Base-by-base conservation (phyloP, 2,888 invertebrate species). In the Rhabditophanes sp. region DNA sequence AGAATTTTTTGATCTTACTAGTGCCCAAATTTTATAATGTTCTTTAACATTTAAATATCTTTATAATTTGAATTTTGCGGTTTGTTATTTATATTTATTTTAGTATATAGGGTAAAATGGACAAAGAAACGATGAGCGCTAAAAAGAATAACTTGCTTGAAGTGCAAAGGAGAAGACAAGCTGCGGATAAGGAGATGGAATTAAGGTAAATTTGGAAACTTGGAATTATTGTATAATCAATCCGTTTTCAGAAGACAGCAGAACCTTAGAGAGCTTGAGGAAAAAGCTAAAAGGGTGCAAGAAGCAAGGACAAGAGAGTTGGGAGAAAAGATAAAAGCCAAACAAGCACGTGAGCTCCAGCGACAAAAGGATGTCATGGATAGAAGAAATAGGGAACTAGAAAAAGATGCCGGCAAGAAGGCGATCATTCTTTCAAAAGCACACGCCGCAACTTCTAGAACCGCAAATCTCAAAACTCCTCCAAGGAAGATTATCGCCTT, bases 401-500 rank as follows among this genome's bases (percentile, higher is more conserved):
- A 50, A 20, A 11, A 31, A 39, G 32, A 30, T 40, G 3, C 23
- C 20, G 6, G 16, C 18, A 17, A 32, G n/a, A 46, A 44, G 17
- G 33, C 31, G 22, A 35, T 43, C 19, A 45, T 53, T 28, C 41
- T 58, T 18, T 45, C 47, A 4, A 45, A 47, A 14, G 46, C 52
- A 8, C 58, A 58, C 37, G 47, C 43, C n/a, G 41, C 40, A 9
- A 41, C 56, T 9, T 58, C 58, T n/a, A 44, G 58, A 16, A 47
- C 44, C 6, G 50, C 48, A 3, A 40, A 43, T 8, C 26, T 30
- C 23, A 32, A 37, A 9, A 48, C 44, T 12, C 38, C 41, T n/a
- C 41, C 41, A 5, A 48, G 46, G 38, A 38, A 45, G 8, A 35
- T 31, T n/a, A 58, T 48, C 35, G 56, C 53, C 3, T 62, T 62